A percentile compares a stretch with the other conserved stretches of the same genome.
Conservation (phyloP, 2,888 invertebrate genomes). For the Uloborus plumipes region DNA sequence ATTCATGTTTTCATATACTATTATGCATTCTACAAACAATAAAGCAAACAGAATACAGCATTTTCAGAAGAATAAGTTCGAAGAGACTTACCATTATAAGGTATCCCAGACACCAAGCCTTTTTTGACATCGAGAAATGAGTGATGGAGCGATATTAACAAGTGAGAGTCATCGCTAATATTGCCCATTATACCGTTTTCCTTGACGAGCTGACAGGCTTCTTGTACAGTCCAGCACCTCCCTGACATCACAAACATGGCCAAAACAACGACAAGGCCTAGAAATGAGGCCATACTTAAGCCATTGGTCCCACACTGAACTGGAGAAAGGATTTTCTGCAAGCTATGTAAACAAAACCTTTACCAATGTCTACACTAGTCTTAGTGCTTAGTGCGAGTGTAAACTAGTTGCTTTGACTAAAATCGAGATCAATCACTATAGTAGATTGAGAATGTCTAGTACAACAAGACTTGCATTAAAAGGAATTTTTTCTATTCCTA, state of each 20-base stretch:
- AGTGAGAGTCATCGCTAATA: not conserved
- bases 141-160: constrained; percentile 17
- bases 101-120: constrained; percentile 23
- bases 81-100: constrained; percentile 35
- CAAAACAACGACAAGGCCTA: constrained; percentile 7
- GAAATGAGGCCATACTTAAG: constrained; percentile 14
- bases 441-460: too few species aligned
- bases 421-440: too few species aligned
- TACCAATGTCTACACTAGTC: not conserved
- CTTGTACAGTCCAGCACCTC: constrained; percentile 2
- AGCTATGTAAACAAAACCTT: not conserved
- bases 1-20: too few species aligned
- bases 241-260: not conserved
- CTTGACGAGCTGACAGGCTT: constrained; percentile 14
- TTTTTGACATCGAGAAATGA: constrained; percentile 14
- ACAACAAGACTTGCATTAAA: too few species aligned
- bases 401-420: too few species aligned
- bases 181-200: constrained; percentile 11
- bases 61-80: too few species aligned
- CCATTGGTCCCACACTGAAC: not conserved
- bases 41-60: too few species aligned
- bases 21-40: too few species aligned
- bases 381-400: too few species aligned
- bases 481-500: too few species aligned
- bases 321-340: not conserved